A percentile compares a stretch with the other conserved stretches of the same genome.
phyloP scores from a whole-genome alignment of 2,888 invertebrate species.

The Chrysina gloriosa region DNA sequence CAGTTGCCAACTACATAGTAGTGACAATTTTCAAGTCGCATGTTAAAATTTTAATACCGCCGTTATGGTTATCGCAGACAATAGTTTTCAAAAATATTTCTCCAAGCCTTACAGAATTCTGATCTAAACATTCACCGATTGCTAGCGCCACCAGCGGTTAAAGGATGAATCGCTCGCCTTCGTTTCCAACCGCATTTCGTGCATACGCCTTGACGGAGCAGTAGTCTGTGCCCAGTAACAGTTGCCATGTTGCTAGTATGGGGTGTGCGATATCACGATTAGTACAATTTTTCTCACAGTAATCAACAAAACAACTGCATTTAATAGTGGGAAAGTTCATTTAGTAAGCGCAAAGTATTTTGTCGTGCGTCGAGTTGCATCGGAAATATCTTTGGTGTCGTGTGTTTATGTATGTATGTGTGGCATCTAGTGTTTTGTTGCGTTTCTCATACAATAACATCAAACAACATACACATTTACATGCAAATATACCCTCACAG shows the following conservation, averaged over 20 bases:
- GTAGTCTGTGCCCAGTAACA: constrained; percentile 59
- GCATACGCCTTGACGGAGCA: constrained; percentile 52
- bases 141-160: constrained; percentile 23
- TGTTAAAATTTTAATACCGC: neutral
- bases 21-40: neutral
- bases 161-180: constrained; percentile 32
- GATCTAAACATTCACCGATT: constrained; percentile 4
- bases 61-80: neutral
- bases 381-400: constrained; percentile 12
- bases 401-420: constrained; percentile 31
- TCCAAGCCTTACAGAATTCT: neutral
- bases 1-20: neutral
- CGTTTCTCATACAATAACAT: constrained; percentile 36
- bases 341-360: constrained; percentile 20
- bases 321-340: constrained; percentile 12
- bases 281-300: constrained; percentile 19
- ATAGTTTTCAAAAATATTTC: neutral
- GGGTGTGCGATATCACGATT: constrained; percentile 46
- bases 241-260: constrained; percentile 63
- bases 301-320: constrained; percentile 31
- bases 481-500: constrained; percentile 17
- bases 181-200: constrained; percentile 38
- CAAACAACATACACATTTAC: constrained; percentile 35
- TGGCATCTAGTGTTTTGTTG: constrained; percentile 36
- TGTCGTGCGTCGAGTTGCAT: constrained; percentile 13